These are phyloP conservation scores for Nematolebias whitei DNA, from an alignment of 2,113 vertebrate species.

Conservation along the genomic window DNA sequence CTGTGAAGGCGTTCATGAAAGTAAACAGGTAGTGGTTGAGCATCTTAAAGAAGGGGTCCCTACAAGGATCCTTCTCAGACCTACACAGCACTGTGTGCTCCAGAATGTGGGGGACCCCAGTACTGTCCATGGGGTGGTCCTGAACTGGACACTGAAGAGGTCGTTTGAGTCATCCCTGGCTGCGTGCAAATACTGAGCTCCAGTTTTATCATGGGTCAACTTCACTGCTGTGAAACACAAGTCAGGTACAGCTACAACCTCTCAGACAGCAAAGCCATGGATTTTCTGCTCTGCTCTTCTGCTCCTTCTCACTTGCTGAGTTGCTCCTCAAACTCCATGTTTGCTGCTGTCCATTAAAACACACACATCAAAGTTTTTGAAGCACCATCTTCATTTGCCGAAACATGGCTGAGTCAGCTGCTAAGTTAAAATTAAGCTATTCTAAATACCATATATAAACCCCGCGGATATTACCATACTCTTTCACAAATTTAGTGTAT, in stretches of 20 bases:
- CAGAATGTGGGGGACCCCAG: slow-evolving; percentile 90
- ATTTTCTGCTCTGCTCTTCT: slow-evolving; percentile 82
- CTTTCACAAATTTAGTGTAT: too few relatives aligned
- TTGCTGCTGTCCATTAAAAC: slow-evolving; percentile 29
- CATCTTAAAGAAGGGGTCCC: slow-evolving; percentile 99
- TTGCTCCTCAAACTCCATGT: slow-evolving; percentile 72
- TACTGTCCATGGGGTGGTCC: slow-evolving; percentile 94
- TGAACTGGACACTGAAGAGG: slow-evolving; percentile 92
- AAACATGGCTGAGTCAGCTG: too few relatives aligned
- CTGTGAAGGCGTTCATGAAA: slow-evolving; percentile 98
- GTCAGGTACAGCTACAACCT: slow-evolving; percentile 90
- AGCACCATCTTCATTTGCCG: too few relatives aligned
- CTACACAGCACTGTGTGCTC: slow-evolving; percentile 95
- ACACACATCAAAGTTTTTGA: too few relatives aligned
- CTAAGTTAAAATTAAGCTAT: too few relatives aligned
- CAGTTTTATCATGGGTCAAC: slow-evolving; percentile 87
- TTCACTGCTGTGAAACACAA: slow-evolving; percentile 91
- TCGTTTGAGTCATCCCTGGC: slow-evolving; percentile 95
- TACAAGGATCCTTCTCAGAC: slow-evolving; percentile 89
- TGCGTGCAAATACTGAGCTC: slow-evolving; percentile 91
- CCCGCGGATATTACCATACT: too few relatives aligned
- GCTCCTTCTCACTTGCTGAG: slow-evolving; percentile 78
- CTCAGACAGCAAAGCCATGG: slow-evolving; percentile 87
- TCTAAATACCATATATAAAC: too few relatives aligned
- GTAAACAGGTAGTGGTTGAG: slow-evolving; percentile 92